These are phyloP conservation scores for Enteromius treurensis DNA, from an alignment of 2,797 vertebrate species.

Conservation along the genomic window DNA sequence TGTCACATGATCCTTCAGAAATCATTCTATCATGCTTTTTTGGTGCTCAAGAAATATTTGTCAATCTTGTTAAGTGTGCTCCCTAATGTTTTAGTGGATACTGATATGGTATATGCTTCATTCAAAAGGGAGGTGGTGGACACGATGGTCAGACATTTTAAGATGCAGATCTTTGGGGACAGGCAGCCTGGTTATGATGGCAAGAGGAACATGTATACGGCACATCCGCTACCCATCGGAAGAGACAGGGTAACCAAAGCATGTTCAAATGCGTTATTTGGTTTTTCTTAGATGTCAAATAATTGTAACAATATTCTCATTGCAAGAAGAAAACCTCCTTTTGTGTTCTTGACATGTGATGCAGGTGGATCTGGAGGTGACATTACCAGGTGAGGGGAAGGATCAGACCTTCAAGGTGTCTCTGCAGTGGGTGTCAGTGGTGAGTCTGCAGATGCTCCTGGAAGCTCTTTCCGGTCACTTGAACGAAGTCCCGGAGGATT, in stretches of 20 bases:
- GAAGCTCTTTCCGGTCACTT: slow-evolving; percentile 95
- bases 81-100: background rate
- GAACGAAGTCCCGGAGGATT: slow-evolving; percentile 96
- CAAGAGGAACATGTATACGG: slow-evolving; percentile 99
- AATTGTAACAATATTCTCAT: background rate
- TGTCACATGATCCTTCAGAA: background rate
- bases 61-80: background rate
- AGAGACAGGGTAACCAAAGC: slow-evolving; percentile 85
- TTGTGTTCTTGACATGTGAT: background rate
- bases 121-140: slow-evolving; percentile 93
- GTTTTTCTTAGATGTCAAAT: background rate
- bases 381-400: slow-evolving; percentile 96
- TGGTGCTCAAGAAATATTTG: background rate
- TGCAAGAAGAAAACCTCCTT: background rate
- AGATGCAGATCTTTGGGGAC: slow-evolving; percentile 99
- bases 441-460: slow-evolving; percentile 95
- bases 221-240: slow-evolving; percentile 94
- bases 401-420: slow-evolving; percentile 99
- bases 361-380: slow-evolving; percentile 98
- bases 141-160: slow-evolving; percentile 98
- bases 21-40: background rate
- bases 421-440: slow-evolving; percentile 97
- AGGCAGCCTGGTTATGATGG: slow-evolving; percentile 97
- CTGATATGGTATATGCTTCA: background rate
- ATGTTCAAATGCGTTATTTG: background rate